phyloP scores from a whole-genome alignment of 2,113 vertebrate species.

The Cygnus buccinator region DNA sequence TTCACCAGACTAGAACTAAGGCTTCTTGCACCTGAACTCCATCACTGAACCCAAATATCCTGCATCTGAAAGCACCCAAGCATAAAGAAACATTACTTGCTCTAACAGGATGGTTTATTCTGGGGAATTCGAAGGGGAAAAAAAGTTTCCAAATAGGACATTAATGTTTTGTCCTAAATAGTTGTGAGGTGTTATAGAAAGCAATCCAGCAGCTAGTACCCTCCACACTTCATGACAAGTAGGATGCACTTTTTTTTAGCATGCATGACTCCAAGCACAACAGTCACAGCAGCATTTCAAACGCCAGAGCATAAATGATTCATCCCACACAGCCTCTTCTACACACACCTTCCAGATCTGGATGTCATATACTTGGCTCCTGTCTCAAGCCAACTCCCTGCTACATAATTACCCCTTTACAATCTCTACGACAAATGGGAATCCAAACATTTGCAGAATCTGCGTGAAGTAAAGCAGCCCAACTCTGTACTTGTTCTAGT shows the following conservation, averaged over 20 bases:
- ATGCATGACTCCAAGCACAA: rapidly evolving
- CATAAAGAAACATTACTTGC: not conserved
- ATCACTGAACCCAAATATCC: too few relatives aligned
- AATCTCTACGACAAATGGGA: rapidly evolving
- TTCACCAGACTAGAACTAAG: not conserved
- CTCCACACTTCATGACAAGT: rapidly evolving
- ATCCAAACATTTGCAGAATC: rapidly evolving
- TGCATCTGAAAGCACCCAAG: not conserved
- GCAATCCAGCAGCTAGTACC: not conserved
- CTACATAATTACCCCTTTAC: rapidly evolving
- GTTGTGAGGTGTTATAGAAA: not conserved
- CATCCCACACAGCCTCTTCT: not conserved
- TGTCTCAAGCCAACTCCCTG: not conserved
- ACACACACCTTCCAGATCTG: not conserved
- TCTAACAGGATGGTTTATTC: not conserved
- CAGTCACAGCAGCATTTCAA: not conserved
- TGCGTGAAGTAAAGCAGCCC: not conserved
- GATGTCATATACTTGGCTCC: not conserved
- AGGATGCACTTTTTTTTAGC: not conserved
- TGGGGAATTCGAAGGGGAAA: too few relatives aligned
- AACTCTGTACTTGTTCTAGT: not conserved
- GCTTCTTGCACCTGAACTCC: not conserved
- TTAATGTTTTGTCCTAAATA: not conserved
- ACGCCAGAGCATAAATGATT: not conserved
- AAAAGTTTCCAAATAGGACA: not conserved